Evolutionary conservation across 2,797 vertebrate genomes (phyloP), one percentile per base, ranked within the genome.

Genomic region (Pseudochromis fuscus): DNA sequence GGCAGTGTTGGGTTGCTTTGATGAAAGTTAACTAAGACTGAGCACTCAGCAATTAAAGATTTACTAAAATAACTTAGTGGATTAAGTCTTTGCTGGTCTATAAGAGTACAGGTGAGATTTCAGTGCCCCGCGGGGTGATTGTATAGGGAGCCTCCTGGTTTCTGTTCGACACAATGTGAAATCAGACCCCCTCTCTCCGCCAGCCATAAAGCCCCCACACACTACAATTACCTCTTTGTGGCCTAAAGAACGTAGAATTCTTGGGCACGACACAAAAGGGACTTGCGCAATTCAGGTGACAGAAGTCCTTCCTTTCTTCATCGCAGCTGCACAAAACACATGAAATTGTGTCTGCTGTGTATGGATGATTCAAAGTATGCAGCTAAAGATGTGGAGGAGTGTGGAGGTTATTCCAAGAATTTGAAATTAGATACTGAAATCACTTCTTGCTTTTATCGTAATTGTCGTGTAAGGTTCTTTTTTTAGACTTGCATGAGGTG

Each of bases 221-320:
- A 83, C 88, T 76, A 94, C 91, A 94, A 92, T 88, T 79, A 82
- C 70, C 80, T 75, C 91, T 92, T 93, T 93, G 91, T 93, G 81
- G 79, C 73, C 79, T 67, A 78, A 69, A 89, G 87, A 89, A 84
- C 55, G 40, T 67, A 77, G 77, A 91, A 93, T 89, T 81, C 87
- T 88, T 88, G 84, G 86, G 59, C 72, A 77, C 21, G 2, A 65
- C 77, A 89, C 86, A 78, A 91, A 90, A 83, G 76, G 37, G 64
- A 62, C 73, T 74, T 75, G 62, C 62, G 62, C 77, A 75, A 75
- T 84, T 67, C 49, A 71, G 87, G 77, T 84, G 81, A 90, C 63
- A 81, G 72, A 82, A 66, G 51, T 71, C 57, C 31, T 72, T 64
- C 59, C 52, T 77, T 72, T 68, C 15, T 75, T 65, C 61, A 64